Conservation (phyloP, 2,113 vertebrate genomes). For the Anolis carolinensis region DNA sequence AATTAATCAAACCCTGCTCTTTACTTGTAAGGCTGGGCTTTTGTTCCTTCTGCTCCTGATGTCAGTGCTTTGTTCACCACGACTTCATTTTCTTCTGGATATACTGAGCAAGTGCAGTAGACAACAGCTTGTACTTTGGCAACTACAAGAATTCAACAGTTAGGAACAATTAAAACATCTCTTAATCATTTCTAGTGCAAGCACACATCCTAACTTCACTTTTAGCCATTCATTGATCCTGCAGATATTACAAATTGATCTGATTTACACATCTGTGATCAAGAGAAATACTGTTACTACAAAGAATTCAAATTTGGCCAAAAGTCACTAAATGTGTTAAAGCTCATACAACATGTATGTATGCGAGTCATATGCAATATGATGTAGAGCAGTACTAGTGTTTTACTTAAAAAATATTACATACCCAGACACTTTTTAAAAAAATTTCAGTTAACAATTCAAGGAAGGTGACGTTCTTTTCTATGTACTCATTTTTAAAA, state of each 20-base stretch:
- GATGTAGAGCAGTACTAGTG: too few relatives aligned
- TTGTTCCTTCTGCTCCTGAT: conserved; percentile 64
- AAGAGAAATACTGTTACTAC: neutral
- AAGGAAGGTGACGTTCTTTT: neutral
- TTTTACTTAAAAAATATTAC: neutral
- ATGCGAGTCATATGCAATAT: too few relatives aligned
- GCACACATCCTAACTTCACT: neutral
- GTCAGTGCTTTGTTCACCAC: conserved; percentile 82
- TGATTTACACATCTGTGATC: neutral
- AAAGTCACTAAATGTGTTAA: neutral
- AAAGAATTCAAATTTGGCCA: neutral
- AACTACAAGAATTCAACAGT: conserved; percentile 74
- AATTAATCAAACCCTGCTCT: conserved; percentile 13
- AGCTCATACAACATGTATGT: too few relatives aligned
- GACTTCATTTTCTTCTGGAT: conserved; percentile 87
- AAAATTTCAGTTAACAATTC: neutral
- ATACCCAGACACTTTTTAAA: neutral
- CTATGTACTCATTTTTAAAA: neutral
- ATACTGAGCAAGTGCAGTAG: conserved; percentile 87
- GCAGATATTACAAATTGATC: neutral
- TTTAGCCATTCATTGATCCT: neutral
- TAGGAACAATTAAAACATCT: neutral
- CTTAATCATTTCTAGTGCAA: conserved; percentile 16
- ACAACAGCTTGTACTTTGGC: conserved; percentile 81
- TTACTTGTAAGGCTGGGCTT: conserved; percentile 82